Conservation (phyloP, 2,888 invertebrate genomes). For the Agrochola litura region DNA sequence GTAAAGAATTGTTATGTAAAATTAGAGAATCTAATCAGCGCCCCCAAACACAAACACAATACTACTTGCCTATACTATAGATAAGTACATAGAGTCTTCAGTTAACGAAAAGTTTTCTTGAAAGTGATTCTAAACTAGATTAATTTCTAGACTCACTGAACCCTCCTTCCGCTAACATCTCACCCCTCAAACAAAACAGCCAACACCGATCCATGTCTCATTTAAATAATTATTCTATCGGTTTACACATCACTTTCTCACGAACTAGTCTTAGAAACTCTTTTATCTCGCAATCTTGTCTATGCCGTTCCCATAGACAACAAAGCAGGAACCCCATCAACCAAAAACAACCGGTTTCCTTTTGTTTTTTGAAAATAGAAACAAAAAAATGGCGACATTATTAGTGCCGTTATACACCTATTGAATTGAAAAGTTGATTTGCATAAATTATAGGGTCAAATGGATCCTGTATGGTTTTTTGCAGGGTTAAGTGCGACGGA, state of each 20-base stretch:
- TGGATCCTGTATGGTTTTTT: slow-evolving; percentile 62
- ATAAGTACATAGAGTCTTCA: background rate
- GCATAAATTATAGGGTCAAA: slow-evolving; percentile 69
- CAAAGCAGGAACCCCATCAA: slow-evolving; percentile 58
- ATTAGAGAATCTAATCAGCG: too few relatives aligned
- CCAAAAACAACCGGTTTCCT: slow-evolving; percentile 66
- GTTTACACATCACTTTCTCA: slow-evolving; percentile 65
- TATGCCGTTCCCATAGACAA: slow-evolving; percentile 66
- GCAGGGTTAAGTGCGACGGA: slow-evolving; percentile 63
- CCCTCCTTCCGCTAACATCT: slow-evolving; percentile 17
- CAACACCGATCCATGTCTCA: slow-evolving; percentile 53
- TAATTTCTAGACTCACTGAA: slow-evolving; percentile 23
- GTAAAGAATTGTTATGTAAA: too few relatives aligned
- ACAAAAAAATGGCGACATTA: slow-evolving; percentile 68
- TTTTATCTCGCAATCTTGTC: slow-evolving; percentile 67
- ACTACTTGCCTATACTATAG: background rate
- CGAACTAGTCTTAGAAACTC: slow-evolving; percentile 65
- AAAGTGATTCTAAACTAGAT: background rate
- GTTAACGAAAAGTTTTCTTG: background rate
- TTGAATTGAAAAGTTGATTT: slow-evolving; percentile 63
- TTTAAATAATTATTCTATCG: slow-evolving; percentile 69
- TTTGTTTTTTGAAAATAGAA: slow-evolving; percentile 66
- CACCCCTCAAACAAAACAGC: slow-evolving; percentile 48
- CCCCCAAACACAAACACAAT: too few relatives aligned
- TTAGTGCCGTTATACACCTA: slow-evolving; percentile 66